A percentile compares a stretch with the other conserved stretches of the same genome.
Conservation (phyloP, 2,797 vertebrate genomes). For the Orientallactaga sibirica region DNA sequence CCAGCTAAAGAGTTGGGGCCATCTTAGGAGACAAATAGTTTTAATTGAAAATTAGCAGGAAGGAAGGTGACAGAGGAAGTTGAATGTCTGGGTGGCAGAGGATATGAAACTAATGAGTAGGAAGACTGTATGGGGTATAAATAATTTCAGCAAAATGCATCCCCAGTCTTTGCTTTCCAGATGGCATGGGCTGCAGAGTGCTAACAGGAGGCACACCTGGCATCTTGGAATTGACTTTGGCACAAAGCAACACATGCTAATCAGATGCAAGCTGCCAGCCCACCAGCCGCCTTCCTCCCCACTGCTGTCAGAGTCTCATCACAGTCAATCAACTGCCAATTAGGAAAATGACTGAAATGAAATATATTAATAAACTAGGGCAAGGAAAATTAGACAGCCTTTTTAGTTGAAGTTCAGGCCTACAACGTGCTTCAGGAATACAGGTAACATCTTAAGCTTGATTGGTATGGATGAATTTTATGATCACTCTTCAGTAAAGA, state of each 20-base stretch:
- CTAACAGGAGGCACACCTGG: slow-evolving; percentile 70
- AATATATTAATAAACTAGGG: slow-evolving; percentile 47
- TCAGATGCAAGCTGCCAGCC: slow-evolving; percentile 70
- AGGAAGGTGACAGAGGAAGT: neutral
- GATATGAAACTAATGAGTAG: neutral
- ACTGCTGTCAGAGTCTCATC: neutral
- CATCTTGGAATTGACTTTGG: slow-evolving; percentile 71
- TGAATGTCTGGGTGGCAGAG: neutral
- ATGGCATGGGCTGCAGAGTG: neutral
- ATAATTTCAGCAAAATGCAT: neutral
- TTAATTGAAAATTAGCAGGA: neutral
- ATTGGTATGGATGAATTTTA: neutral
- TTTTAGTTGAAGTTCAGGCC: neutral
- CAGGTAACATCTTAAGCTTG: neutral
- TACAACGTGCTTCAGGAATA: slow-evolving; percentile 21
- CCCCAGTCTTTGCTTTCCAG: slow-evolving; percentile 6
- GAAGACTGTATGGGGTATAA: neutral
- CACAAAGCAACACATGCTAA: slow-evolving; percentile 56
- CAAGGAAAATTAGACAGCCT: slow-evolving; percentile 41
- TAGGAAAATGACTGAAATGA: slow-evolving; percentile 63
- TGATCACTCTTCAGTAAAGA: neutral
- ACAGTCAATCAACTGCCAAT: slow-evolving; percentile 39
- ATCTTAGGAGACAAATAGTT: neutral
- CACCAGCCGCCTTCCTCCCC: neutral
- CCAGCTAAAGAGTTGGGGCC: neutral